These are phyloP conservation scores for Cotesia glomerata DNA, from an alignment of 1,140 invertebrate genomes.

Conservation along the genomic window DNA sequence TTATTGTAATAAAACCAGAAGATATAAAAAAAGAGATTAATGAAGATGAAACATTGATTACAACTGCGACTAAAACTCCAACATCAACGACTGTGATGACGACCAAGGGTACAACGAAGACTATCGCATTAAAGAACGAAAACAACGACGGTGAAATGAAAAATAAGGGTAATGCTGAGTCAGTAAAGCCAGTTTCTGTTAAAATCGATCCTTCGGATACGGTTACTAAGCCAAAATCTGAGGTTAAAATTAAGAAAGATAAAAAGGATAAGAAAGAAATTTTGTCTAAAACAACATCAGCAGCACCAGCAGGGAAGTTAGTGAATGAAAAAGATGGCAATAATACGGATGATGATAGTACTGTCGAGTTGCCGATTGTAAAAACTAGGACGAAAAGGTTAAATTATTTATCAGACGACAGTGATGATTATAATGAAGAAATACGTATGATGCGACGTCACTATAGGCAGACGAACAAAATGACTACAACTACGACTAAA, in stretches of 20 bases:
- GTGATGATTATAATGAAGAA: too few relatives aligned
- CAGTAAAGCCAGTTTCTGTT: too few relatives aligned
- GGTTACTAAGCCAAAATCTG: neutral
- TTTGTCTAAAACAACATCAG: slow-evolving; percentile 21
- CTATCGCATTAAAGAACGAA: too few relatives aligned
- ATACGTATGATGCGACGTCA: too few relatives aligned
- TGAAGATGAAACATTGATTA: slow-evolving; percentile 18
- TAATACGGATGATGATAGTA: slow-evolving; percentile 45
- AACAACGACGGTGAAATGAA: neutral
- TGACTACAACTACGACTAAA: neutral
- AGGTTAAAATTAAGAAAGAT: slow-evolving; percentile 36
- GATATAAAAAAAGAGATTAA: slow-evolving; percentile 52
- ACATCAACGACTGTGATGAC: too few relatives aligned
- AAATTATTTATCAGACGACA: neutral
- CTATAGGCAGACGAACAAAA: too few relatives aligned
- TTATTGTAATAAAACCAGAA: slow-evolving; percentile 41
- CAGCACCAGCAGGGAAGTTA: slow-evolving; percentile 34
- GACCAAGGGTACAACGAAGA: too few relatives aligned
- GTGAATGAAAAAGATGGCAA: slow-evolving; percentile 36
- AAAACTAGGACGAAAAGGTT: slow-evolving; percentile 38
- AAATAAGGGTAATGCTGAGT: slow-evolving; percentile 12
- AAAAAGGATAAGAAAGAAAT: slow-evolving; percentile 8
- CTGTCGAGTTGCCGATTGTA: slow-evolving; percentile 55
- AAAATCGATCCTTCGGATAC: too few relatives aligned
- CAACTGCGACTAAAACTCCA: neutral